These are phyloP conservation scores for Chironex yamaguchii DNA, from an alignment of 30 jellyfish, hydroid and myxozoan species.

Conservation along the genomic window DNA sequence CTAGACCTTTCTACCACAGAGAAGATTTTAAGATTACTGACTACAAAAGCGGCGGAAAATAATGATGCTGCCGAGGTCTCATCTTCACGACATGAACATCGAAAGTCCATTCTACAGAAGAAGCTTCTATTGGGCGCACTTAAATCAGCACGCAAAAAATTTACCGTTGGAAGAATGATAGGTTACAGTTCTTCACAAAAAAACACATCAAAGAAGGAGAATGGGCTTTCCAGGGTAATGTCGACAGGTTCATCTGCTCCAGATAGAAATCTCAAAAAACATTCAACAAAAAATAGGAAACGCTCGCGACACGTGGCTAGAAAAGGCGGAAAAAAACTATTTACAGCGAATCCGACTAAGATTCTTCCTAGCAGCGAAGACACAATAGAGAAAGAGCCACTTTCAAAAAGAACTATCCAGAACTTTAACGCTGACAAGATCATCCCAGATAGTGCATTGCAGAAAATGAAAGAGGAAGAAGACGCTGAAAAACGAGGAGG, in stretches of 20 bases:
- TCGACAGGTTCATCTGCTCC: no score
- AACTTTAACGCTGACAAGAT: background rate
- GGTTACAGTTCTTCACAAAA: background rate
- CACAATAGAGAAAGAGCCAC: background rate
- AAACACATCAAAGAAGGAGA: no score
- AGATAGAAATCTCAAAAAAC: no score
- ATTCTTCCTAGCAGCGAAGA: no score
- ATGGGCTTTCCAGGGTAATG: no score
- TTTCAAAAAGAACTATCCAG: background rate
- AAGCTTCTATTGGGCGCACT: background rate
- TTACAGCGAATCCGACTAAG: no score
- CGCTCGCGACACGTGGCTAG: no score
- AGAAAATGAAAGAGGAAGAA: background rate
- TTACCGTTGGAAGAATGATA: background rate
- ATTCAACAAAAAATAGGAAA: no score
- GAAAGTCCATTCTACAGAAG: background rate
- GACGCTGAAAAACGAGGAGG: background rate
- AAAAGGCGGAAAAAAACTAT: no score
- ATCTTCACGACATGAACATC: background rate
- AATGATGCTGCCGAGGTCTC: background rate
- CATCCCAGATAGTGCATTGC: background rate
- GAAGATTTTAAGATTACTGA: no score
- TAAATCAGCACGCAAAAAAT: background rate
- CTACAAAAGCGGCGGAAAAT: no score
- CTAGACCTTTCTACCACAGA: no score